Conservation (phyloP, 2,113 vertebrate species). For the Nerophis ophidion region DNA sequence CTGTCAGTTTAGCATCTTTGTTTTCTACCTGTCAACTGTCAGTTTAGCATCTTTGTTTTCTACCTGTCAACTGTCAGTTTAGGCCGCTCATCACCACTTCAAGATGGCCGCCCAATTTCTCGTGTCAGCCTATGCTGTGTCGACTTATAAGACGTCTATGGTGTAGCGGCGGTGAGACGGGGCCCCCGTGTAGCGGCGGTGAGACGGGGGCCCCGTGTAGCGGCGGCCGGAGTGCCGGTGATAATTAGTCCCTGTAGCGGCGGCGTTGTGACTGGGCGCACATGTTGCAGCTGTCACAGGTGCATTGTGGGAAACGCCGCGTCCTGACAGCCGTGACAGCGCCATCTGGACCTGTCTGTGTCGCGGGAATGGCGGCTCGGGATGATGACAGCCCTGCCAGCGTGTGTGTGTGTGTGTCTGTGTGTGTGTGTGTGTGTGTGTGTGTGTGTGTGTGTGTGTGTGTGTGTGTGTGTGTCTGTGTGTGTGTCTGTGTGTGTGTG, state of each 20-base stretch:
- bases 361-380: conserved; percentile 41
- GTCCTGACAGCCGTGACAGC: conserved; percentile 71
- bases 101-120: no score
- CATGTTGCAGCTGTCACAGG: conserved; percentile 76
- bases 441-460: no score
- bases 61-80: no score
- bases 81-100: no score
- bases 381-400: conserved; percentile 53
- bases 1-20: no score
- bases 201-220: no score
- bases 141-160: no score
- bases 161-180: no score
- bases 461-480: no score
- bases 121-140: no score
- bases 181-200: conserved; percentile 31
- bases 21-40: no score
- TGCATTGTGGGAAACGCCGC: conserved; percentile 72
- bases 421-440: conserved; percentile 15
- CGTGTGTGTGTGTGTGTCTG: conserved; percentile 4
- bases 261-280: conserved; percentile 64
- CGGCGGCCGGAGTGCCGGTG: conserved; percentile 52
- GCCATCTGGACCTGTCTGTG: conserved; percentile 71
- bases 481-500: conserved; percentile 5
- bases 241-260: conserved; percentile 74
- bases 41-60: no score